Evolutionary conservation across 2,797 vertebrate species (phyloP).

Genomic region (Halcyon badia): DNA sequence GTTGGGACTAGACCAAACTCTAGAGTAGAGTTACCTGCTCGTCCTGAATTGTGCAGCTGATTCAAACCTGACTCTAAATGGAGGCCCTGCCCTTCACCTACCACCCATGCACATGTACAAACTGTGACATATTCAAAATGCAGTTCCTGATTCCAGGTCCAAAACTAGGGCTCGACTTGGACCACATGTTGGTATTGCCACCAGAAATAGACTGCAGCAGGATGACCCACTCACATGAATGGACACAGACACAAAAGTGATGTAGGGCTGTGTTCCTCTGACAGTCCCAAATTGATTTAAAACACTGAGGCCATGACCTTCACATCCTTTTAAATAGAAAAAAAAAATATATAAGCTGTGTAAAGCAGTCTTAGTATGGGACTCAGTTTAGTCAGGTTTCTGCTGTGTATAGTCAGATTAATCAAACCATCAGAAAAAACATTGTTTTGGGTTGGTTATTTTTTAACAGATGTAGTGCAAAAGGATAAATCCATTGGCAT

Average conservation of each 20-base stretch:
- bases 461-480: not conserved
- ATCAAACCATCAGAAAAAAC: not conserved
- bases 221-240: not conserved
- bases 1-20: not conserved
- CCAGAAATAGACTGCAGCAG: not conserved
- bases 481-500: not conserved
- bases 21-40: not conserved
- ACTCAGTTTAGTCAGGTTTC: not conserved
- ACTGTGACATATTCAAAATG: not conserved
- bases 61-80: not conserved
- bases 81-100: not conserved
- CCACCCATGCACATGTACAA: fast-evolving
- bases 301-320: not conserved
- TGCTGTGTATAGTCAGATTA: not conserved
- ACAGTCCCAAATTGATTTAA: not conserved
- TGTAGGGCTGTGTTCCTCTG: not conserved
- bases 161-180: not conserved
- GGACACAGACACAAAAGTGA: not conserved
- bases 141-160: not conserved
- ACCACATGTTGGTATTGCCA: not conserved
- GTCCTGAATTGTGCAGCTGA: not conserved
- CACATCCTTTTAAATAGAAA: not conserved
- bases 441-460: not conserved
- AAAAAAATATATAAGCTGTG: not conserved
- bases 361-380: not conserved